Conservation (phyloP, 2,888 invertebrate species). For the Lasiommata megera region DNA sequence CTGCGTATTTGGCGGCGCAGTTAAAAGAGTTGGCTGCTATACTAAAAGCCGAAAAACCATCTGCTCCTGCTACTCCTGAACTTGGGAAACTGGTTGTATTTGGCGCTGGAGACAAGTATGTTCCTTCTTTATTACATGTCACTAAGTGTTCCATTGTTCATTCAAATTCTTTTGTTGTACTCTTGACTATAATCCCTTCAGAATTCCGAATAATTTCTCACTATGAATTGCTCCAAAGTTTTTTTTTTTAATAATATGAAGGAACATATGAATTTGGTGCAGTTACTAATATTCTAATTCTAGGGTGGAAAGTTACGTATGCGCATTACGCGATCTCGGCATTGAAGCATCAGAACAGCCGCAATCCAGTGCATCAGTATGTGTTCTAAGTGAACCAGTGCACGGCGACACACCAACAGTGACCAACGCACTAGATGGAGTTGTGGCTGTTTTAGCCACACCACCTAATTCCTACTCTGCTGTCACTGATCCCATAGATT, state of each 20-base stretch:
- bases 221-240: too few species aligned
- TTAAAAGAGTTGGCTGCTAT: conserved; percentile 65
- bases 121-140: not conserved
- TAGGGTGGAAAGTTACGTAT: conserved; percentile 84
- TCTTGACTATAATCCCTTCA: too few species aligned
- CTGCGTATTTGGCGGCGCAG: conserved; percentile 87
- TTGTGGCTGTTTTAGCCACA: conserved; percentile 82
- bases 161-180: too few species aligned
- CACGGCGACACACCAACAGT: conserved; percentile 77
- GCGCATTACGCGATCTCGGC: conserved; percentile 85
- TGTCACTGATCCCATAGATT: conserved; percentile 88
- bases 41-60: conserved; percentile 54
- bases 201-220: too few species aligned
- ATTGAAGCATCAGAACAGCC: conserved; percentile 72
- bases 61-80: conserved; percentile 63
- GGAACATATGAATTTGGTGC: too few species aligned
- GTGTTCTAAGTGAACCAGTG: conserved; percentile 75
- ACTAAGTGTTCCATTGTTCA: too few species aligned
- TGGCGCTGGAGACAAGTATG: conserved; percentile 75
- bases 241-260: too few species aligned
- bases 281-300: conserved; percentile 6
- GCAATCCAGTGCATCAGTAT: conserved; percentile 60
- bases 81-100: conserved; percentile 72
- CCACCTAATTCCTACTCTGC: conserved; percentile 92
- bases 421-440: conserved; percentile 63